Percentiles rank a stretch among this genome's conserved stretches.
phyloP scores from a whole-genome alignment of 2,113 vertebrate species.

The Urocitellus parryii region DNA sequence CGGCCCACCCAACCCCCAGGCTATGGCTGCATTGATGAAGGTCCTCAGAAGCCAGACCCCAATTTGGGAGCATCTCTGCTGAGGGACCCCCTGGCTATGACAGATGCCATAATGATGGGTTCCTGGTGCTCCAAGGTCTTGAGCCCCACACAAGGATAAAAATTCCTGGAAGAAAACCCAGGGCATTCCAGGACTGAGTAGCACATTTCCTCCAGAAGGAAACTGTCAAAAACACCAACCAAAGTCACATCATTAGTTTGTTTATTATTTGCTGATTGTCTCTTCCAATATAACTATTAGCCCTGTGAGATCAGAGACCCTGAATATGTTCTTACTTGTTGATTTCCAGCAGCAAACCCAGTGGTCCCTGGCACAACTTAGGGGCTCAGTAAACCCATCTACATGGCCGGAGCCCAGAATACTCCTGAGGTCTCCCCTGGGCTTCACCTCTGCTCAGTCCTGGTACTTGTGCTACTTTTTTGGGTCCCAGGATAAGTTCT shows the following conservation, averaged over 20 bases:
- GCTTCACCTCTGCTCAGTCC: not conserved
- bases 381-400: not conserved
- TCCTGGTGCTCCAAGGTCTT: not conserved
- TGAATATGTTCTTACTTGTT: not conserved
- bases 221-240: not conserved
- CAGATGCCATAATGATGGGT: not conserved
- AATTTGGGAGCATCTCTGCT: not conserved
- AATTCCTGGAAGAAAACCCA: not conserved
- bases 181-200: not conserved
- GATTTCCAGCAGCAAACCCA: not conserved
- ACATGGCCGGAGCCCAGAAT: not conserved
- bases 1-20: not conserved
- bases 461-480: not conserved
- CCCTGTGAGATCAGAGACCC: not conserved
- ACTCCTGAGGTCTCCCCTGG: not conserved
- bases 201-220: not conserved
- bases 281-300: not conserved
- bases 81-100: not conserved
- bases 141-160: not conserved
- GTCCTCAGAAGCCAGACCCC: not conserved
- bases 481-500: not conserved
- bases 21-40: not conserved
- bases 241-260: not conserved
- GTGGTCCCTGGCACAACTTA: not conserved
- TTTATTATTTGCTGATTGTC: not conserved